phyloP scores from a whole-genome alignment of 2,113 vertebrate species.

The Ariopsis seemanni region DNA sequence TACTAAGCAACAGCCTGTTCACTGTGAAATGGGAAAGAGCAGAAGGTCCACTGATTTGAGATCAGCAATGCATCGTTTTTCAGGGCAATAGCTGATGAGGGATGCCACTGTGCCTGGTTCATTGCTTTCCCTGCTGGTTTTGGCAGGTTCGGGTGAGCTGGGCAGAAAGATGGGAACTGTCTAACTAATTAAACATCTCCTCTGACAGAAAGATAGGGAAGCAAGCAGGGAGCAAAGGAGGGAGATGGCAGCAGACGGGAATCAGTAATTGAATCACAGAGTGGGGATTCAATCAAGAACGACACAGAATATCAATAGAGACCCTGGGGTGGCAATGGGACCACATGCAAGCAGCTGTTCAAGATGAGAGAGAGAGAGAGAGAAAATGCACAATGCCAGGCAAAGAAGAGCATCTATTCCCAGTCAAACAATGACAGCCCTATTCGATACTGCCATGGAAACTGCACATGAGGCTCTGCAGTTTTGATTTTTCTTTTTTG shows the following conservation, averaged over 20 bases:
- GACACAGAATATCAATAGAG: slow-evolving; percentile 47
- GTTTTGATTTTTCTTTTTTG: background rate
- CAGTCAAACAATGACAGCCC: background rate
- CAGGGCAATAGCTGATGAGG: slow-evolving; percentile 11
- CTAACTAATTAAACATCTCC: slow-evolving; percentile 50
- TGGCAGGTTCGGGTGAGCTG: slow-evolving; percentile 1
- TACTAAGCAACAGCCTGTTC: background rate
- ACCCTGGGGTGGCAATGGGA: slow-evolving; percentile 16
- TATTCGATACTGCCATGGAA: slow-evolving; percentile 19
- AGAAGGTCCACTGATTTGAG: slow-evolving; percentile 7
- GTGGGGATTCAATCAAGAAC: slow-evolving; percentile 45
- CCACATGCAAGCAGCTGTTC: slow-evolving; percentile 20
- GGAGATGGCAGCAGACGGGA: slow-evolving; percentile 40
- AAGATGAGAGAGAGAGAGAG: background rate
- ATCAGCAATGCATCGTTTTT: slow-evolving; percentile 18
- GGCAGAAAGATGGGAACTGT: slow-evolving; percentile 27
- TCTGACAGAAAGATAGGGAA: slow-evolving; percentile 15
- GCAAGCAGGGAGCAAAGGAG: slow-evolving; percentile 34
- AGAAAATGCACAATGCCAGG: background rate
- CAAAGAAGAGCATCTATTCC: background rate
- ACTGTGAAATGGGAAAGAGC: background rate
- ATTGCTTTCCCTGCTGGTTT: slow-evolving; percentile 30
- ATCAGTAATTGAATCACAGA: slow-evolving; percentile 56
- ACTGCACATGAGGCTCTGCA: background rate
- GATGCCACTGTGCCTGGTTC: slow-evolving; percentile 22